phyloP scores from a whole-genome alignment of 2,113 vertebrate genomes.

The Gorsachius goisagi region DNA sequence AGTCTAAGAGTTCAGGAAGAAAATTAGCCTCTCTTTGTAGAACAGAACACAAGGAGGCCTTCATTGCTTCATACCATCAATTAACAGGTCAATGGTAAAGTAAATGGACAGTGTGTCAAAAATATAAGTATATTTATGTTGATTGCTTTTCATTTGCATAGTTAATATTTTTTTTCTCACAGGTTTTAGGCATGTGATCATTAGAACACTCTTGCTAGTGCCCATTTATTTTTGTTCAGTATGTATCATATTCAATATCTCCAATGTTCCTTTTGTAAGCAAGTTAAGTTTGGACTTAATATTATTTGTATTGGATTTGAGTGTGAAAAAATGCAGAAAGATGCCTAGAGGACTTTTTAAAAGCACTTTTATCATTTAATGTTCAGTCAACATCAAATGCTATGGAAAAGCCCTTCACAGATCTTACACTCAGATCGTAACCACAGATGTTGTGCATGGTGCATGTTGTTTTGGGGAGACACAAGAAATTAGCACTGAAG shows the following conservation, averaged over 20 bases:
- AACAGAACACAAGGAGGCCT: not conserved
- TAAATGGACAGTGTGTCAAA: not conserved
- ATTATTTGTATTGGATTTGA: not conserved
- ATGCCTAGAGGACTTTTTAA: not conserved
- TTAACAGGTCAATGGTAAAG: not conserved
- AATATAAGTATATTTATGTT: not conserved
- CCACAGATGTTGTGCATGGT: not conserved
- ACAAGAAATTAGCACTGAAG: not conserved
- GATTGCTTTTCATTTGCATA: not conserved
- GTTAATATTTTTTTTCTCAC: not conserved
- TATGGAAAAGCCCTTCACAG: not conserved
- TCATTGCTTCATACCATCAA: not conserved
- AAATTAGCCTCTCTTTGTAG: not conserved
- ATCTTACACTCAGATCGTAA: not conserved
- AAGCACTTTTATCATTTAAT: not conserved
- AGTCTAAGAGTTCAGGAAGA: not conserved
- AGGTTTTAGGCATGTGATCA: not conserved
- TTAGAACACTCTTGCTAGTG: not conserved
- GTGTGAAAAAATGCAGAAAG: not conserved
- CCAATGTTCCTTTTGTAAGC: not conserved
- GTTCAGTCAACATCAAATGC: not conserved
- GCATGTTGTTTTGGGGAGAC: not conserved
- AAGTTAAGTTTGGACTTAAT: not conserved
- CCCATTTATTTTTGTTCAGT: not conserved
- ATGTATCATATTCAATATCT: not conserved